These are phyloP conservation scores for Hipparchia sbordonii DNA, from an alignment of 2,888 invertebrate species.

Conservation along the genomic window DNA sequence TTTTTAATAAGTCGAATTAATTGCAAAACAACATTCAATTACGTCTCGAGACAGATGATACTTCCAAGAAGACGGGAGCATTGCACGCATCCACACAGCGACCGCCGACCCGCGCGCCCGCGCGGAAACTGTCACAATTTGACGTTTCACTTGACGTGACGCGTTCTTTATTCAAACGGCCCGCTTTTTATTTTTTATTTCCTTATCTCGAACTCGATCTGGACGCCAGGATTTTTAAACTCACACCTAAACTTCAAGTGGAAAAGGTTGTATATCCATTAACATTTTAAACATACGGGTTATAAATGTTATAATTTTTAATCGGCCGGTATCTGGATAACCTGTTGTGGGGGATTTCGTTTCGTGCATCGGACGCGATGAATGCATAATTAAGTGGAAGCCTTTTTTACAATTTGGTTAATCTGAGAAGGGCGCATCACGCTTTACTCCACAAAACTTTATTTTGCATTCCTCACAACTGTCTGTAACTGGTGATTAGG, in stretches of 20 bases:
- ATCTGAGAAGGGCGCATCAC: slow-evolving; percentile 55
- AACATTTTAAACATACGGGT: slow-evolving; percentile 51
- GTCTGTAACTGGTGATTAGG: too few species aligned
- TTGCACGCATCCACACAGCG: slow-evolving; percentile 50
- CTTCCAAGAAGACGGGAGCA: slow-evolving; percentile 74
- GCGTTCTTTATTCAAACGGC: slow-evolving; percentile 78
- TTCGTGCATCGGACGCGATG: slow-evolving; percentile 72
- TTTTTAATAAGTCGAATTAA: slow-evolving; percentile 49
- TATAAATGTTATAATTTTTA: slow-evolving; percentile 70
- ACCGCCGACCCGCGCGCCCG: slow-evolving; percentile 57
- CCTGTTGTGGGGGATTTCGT: slow-evolving; percentile 77
- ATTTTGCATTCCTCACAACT: slow-evolving; percentile 32
- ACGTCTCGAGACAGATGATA: slow-evolving; percentile 52
- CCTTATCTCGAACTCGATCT: slow-evolving; percentile 72
- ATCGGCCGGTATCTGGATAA: slow-evolving; percentile 74
- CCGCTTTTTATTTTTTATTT: slow-evolving; percentile 74
- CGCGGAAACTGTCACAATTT: slow-evolving; percentile 82
- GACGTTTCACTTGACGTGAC: slow-evolving; percentile 81
- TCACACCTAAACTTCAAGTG: slow-evolving; percentile 48
- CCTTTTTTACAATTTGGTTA: slow-evolving; percentile 69
- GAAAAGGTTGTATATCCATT: slow-evolving; percentile 62
- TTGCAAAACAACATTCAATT: slow-evolving; percentile 53
- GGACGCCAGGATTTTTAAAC: slow-evolving; percentile 51
- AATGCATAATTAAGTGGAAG: slow-evolving; percentile 80
- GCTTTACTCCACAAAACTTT: slow-evolving; percentile 46